Conservation (phyloP, 2,797 vertebrate species). For the Megalops cyprinoides region DNA sequence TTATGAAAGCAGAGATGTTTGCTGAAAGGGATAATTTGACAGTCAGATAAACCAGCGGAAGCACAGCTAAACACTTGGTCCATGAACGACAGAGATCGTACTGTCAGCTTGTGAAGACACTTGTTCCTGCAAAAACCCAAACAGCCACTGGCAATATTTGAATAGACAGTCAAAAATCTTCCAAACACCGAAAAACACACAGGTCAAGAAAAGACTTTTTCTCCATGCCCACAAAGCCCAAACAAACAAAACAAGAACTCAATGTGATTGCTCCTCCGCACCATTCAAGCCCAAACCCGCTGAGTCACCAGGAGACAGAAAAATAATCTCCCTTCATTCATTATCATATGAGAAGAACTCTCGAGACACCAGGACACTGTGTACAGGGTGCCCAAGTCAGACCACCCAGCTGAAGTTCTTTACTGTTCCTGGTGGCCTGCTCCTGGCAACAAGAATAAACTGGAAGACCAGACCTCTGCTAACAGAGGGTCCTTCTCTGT, state of each 20-base stretch:
- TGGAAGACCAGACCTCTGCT: neutral
- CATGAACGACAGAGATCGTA: conserved; percentile 78
- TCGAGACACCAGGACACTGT: conserved; percentile 15
- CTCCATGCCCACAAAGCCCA: conserved; percentile 49
- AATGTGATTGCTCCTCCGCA: neutral
- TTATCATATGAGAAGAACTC: conserved; percentile 5
- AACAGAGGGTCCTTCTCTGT: conserved; percentile 7
- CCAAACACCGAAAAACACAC: conserved; percentile 80
- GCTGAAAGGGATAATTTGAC: conserved; percentile 82
- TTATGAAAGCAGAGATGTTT: conserved; percentile 73
- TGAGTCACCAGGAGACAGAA: conserved; percentile 52
- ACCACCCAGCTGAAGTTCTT: conserved; percentile 34
- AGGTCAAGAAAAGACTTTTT: conserved; percentile 40
- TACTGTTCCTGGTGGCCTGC: neutral
- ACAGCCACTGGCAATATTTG: conserved; percentile 81
- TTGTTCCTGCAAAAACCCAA: conserved; percentile 74
- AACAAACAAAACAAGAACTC: conserved; percentile 46
- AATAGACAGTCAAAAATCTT: conserved; percentile 82
- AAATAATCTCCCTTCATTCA: conserved; percentile 27
- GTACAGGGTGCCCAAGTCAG: conserved; percentile 1
- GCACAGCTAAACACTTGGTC: conserved; percentile 80
- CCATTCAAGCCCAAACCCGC: conserved; percentile 44
- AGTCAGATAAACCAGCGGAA: conserved; percentile 81
- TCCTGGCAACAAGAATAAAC: neutral
- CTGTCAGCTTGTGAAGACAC: conserved; percentile 79